phyloP scores from a whole-genome alignment of 2,888 invertebrate genomes.

The Tetrapedia diversipes region DNA sequence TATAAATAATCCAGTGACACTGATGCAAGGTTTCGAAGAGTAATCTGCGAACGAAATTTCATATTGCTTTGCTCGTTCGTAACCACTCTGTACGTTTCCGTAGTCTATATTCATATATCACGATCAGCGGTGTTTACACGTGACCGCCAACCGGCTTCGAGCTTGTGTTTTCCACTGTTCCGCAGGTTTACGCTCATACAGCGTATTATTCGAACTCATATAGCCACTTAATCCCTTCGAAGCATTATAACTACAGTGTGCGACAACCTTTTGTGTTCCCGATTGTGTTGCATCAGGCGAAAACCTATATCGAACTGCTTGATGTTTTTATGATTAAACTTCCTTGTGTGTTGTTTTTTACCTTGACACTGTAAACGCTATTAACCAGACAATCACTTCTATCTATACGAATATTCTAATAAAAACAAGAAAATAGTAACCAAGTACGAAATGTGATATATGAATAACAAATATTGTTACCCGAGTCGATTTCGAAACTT shows the following conservation, averaged over 20 bases:
- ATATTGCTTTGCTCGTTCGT: conserved; percentile 2
- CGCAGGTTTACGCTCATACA: conserved; percentile 38
- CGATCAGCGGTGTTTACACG: conserved; percentile 23
- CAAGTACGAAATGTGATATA: conserved; percentile 9
- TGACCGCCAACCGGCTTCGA: conserved; percentile 20
- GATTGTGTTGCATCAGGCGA: conserved; percentile 51
- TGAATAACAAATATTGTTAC: conserved; percentile 14
- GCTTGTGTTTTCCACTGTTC: conserved; percentile 46
- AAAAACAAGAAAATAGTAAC: not conserved
- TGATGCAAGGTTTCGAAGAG: conserved; percentile 50
- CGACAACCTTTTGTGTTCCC: conserved; percentile 41
- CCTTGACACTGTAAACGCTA: not conserved
- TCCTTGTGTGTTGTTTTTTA: not conserved
- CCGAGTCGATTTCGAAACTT: conserved; percentile 3
- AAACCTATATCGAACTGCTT: conserved; percentile 42
- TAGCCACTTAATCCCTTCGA: conserved; percentile 49
- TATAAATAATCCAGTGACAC: conserved; percentile 77
- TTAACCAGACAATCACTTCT: not conserved
- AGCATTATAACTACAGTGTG: conserved; percentile 55
- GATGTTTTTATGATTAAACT: conserved; percentile 38
- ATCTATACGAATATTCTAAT: not conserved
- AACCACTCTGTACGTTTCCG: not conserved
- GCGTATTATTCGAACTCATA: conserved; percentile 37
- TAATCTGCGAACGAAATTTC: conserved; percentile 39
- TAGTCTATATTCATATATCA: conserved; percentile 21